Evolutionary conservation across 1,140 invertebrate genomes (phyloP), one percentile per base, ranked within the genome.

Genomic region (Pseudomyrmex dendroicus): DNA sequence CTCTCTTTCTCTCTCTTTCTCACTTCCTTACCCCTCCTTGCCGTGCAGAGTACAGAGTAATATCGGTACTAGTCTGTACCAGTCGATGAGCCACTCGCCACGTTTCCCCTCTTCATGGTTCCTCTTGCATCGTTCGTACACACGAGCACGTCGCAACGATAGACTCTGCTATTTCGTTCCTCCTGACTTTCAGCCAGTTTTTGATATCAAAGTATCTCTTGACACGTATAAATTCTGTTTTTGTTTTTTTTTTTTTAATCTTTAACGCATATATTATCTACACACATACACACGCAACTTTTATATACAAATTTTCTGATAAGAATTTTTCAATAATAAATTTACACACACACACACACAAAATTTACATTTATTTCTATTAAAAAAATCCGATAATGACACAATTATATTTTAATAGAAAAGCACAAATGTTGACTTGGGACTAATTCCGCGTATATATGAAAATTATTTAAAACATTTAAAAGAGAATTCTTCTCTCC

Each of bases 41-140:
- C 88, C 86, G 86, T 86, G 83, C 87, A 86, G 89, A 89, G 91
- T 91, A 84, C 89, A 89, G 90, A 90, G 91, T 93, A 92, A 94
- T 93, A 93, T 92, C 88, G 91, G 92, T 93, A 91, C 93, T 93
- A 92, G 89, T 87, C 89, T 88, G 93, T 93, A 90, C 92, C 92
- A 93, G 92, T 90, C 92, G 90, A 93, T 89, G 90, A 89, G 89
- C 86, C 88, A 86, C 89, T 87, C 89, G 83, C 87, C 86, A 84
- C 78, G 84, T 88, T 70, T 84, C 72, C 74, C 82, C 76, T 82
- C 76, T 82, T 80, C 87, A 77, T 76, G 73, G 70, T 78, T 89
- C 77, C 84, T 80, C 89, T 91, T 89, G 91, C 90, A 90, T 91
- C 87, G 89, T 86, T 87, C 86, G 91, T 89, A 86, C 91, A 92